Evolutionary conservation across 1,140 invertebrate genomes (phyloP), one percentile per base, ranked within the genome.

Genomic region (Saccostrea echinata): DNA sequence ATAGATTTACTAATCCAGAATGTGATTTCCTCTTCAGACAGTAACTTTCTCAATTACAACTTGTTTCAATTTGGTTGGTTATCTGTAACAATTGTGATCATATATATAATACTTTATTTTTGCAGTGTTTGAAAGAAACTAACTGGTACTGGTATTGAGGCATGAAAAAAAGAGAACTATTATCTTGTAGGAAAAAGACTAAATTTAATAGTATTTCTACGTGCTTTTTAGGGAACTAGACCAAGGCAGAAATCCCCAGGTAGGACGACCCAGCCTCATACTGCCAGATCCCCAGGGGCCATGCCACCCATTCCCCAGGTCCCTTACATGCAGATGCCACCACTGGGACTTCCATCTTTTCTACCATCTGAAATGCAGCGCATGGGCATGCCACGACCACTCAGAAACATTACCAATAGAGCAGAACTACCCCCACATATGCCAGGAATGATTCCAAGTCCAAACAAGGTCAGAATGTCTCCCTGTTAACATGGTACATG

Each of bases 381-480:
- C 51, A 55, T 51, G 18, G 53, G 76, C 0, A n/a, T 89, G 24
- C 86, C 84, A 24, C 86, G 87, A 27, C 90, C 90, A 12, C 61
- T 92, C 51, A 64, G 89, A 43, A 92, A 91, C 43, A 92, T 92
- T 82, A 90, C 91, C 8, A 92, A 92, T 64, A 90, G 83, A 83
- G 57, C 87, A 4, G 91, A 89, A 16, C 33, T 84, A 51, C 81
- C 35, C 18, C 33, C 18, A 53, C 18, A 61, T 27, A 16, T 71
- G 3, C 52, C 83, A 51, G 53, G 82, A 80, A 80, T 85, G 43
- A 80, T 85, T 18, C 87, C 84, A 64, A 88, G 55, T 6, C 57
- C 85, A 21, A 88, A 82, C 57, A 91, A 89, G 85, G 81, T 83
- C 1, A 33, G 55, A 61, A 61, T 61, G 18, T 61, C 18, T 61